phyloP scores from a whole-genome alignment of 1,140 invertebrate genomes.

The Camponotus vicinus region DNA sequence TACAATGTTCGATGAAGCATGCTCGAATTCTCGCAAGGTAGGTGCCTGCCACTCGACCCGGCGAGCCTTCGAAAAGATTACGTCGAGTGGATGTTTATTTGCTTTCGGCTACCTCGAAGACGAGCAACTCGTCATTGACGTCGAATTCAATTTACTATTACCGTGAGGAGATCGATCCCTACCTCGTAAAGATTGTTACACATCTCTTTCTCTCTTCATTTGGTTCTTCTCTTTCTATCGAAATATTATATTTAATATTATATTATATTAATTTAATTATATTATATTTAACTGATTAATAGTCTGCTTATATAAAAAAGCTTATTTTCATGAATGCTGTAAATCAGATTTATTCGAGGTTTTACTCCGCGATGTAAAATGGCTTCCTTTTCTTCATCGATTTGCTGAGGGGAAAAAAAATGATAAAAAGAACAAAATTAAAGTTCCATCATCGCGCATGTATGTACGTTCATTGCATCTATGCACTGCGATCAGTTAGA shows the following conservation, averaged over 20 bases:
- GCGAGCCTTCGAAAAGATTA: slow-evolving; percentile 74
- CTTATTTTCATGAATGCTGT: background rate
- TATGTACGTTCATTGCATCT: too few species aligned
- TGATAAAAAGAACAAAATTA: too few species aligned
- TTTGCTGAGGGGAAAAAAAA: too few species aligned
- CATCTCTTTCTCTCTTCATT: background rate
- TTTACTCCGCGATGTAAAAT: background rate
- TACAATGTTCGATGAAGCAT: slow-evolving; percentile 73
- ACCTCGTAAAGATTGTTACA: background rate
- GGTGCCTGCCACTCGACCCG: slow-evolving; percentile 72
- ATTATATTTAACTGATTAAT: background rate
- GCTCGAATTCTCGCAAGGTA: slow-evolving; percentile 65
- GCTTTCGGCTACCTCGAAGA: slow-evolving; percentile 56
- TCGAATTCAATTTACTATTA: slow-evolving; percentile 26
- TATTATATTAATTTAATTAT: too few species aligned
- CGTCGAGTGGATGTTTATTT: slow-evolving; percentile 76
- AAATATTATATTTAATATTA: background rate
- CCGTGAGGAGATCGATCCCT: background rate
- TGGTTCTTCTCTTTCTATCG: background rate
- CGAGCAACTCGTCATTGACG: slow-evolving; percentile 25
- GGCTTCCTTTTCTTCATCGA: background rate
- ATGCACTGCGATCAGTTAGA: too few species aligned
- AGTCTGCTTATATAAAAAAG: background rate
- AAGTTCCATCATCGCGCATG: too few species aligned
- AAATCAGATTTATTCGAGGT: background rate